phyloP scores from a whole-genome alignment of 2,113 vertebrate species.

The Rhea pennata region DNA sequence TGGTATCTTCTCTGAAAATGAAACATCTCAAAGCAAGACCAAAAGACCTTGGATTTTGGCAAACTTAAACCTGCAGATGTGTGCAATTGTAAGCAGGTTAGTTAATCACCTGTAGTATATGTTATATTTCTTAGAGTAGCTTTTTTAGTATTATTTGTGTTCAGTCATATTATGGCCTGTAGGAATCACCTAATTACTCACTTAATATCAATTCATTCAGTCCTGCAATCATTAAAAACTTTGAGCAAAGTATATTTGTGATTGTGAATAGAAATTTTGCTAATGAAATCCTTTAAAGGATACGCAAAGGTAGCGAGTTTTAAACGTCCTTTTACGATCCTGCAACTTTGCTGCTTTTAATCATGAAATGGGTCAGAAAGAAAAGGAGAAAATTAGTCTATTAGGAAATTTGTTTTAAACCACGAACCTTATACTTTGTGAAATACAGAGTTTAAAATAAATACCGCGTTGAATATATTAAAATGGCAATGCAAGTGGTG shows the following conservation, averaged over 20 bases:
- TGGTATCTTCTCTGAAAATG: slow-evolving; percentile 19
- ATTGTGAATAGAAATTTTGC: slow-evolving; percentile 12
- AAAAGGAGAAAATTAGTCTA: slow-evolving; percentile 40
- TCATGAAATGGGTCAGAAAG: background rate
- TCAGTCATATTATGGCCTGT: background rate
- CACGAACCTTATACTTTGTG: background rate
- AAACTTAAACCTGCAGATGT: background rate
- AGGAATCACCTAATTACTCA: background rate
- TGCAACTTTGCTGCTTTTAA: slow-evolving; percentile 8
- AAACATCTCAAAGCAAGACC: slow-evolving; percentile 11
- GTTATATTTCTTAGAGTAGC: background rate
- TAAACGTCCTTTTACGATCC: background rate
- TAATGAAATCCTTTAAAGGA: background rate
- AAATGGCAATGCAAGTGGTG: slow-evolving; percentile 61
- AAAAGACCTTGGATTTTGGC: slow-evolving; percentile 23
- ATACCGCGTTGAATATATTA: slow-evolving; percentile 39
- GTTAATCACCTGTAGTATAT: background rate
- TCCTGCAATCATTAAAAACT: background rate
- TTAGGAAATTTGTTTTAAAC: slow-evolving; percentile 49
- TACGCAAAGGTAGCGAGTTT: slow-evolving; percentile 7
- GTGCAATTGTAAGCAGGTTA: slow-evolving; percentile 24
- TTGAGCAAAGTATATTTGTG: slow-evolving; percentile 20
- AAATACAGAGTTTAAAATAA: slow-evolving; percentile 62
- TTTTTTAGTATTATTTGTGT: background rate
- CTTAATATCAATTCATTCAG: background rate